Percentiles rank a stretch among this genome's conserved stretches.
Conservation (phyloP, 2,797 vertebrate species). For the Garrulus glandarius region DNA sequence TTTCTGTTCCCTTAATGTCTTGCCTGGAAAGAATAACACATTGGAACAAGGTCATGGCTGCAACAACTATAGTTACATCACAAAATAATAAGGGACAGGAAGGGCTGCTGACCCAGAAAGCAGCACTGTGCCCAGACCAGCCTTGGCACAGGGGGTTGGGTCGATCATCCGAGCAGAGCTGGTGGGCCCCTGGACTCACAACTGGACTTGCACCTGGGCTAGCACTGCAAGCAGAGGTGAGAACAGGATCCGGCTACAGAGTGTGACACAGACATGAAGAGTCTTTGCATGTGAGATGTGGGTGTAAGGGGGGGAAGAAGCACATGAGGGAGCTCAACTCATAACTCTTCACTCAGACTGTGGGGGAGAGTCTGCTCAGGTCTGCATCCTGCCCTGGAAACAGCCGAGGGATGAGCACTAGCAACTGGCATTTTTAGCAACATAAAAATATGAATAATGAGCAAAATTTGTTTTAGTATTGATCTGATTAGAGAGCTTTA, state of each 20-base stretch:
- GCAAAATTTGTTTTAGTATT: neutral
- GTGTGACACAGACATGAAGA: no score
- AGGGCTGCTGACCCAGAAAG: accelerated
- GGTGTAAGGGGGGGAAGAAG: neutral
- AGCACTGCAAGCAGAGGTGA: neutral
- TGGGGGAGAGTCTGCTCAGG: neutral
- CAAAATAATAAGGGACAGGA: neutral
- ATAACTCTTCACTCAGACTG: neutral
- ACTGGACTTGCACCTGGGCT: neutral
- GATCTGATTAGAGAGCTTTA: neutral
- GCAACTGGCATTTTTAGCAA: neutral
- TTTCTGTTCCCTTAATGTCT: neutral
- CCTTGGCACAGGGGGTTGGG: accelerated
- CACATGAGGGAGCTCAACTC: neutral
- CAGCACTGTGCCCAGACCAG: neutral
- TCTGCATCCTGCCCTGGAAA: neutral
- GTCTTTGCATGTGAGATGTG: neutral
- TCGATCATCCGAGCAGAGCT: accelerated
- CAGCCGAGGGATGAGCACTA: no score
- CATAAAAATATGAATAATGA: neutral
- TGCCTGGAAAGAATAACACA: neutral
- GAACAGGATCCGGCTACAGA: neutral
- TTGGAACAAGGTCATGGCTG: neutral
- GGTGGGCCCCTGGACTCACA: neutral
- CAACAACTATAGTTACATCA: accelerated